phyloP scores from a whole-genome alignment of 1,140 invertebrate genomes.

The Drosophila auraria region DNA sequence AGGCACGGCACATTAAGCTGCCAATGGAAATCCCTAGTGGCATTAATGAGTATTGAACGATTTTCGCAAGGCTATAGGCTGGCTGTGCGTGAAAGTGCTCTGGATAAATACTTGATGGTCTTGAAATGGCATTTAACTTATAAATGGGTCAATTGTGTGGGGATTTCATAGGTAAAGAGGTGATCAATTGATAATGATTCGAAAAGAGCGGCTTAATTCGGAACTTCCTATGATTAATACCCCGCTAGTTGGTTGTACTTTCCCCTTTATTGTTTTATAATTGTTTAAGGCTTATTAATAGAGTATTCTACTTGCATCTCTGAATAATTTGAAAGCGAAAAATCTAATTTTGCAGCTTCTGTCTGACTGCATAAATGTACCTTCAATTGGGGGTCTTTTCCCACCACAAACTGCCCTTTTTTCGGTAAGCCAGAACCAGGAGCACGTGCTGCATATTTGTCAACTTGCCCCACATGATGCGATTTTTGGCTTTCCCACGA shows the following conservation, averaged over 20 bases:
- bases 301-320: background rate
- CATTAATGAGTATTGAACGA: slow-evolving; percentile 80
- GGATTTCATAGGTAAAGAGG: background rate
- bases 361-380: slow-evolving; percentile 12
- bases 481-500: slow-evolving; percentile 42
- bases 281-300: slow-evolving; percentile 6
- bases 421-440: background rate
- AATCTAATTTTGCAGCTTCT: slow-evolving; percentile 9
- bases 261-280: too few species aligned
- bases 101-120: slow-evolving; percentile 19
- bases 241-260: too few species aligned
- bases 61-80: slow-evolving; percentile 60
- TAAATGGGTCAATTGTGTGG: slow-evolving; percentile 9
- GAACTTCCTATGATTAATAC: background rate
- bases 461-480: slow-evolving; percentile 67
- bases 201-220: background rate
- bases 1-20: slow-evolving; percentile 70
- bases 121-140: slow-evolving; percentile 18
- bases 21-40: slow-evolving; percentile 68
- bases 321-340: background rate
- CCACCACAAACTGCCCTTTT: slow-evolving; percentile 10
- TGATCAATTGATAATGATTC: background rate
- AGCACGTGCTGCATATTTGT: slow-evolving; percentile 77
- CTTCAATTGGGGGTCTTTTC: slow-evolving; percentile 46
- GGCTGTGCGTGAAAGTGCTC: slow-evolving; percentile 45